A percentile compares a stretch with the other conserved stretches of the same genome.
Evolutionary conservation across 2,113 vertebrate species (phyloP).

Genomic region (Capreolus pygargus): DNA sequence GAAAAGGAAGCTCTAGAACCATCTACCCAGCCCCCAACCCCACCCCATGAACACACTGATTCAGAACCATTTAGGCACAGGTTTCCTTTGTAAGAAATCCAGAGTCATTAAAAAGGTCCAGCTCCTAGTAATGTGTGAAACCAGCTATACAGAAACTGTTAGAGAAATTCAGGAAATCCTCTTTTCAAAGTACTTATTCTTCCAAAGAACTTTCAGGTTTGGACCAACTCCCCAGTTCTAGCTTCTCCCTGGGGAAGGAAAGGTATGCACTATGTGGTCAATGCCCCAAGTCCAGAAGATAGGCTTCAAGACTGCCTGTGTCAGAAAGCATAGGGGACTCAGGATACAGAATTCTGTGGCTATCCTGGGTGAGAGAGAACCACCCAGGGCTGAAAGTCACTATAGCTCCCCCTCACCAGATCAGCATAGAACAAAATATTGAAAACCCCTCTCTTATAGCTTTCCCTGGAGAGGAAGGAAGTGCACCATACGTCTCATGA

Average conservation of each 20-base stretch:
- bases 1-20: not conserved
- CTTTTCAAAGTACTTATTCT: not conserved
- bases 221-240: too few species aligned
- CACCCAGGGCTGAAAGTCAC: not conserved
- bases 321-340: not conserved
- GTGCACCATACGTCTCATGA: rapidly evolving
- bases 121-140: not conserved
- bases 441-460: not conserved
- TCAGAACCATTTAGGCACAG: not conserved
- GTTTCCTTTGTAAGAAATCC: not conserved
- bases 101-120: not conserved
- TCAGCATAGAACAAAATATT: not conserved
- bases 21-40: not conserved
- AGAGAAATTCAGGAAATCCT: not conserved
- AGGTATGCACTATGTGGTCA: too few species aligned
- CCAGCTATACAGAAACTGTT: not conserved
- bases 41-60: not conserved
- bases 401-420: not conserved
- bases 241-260: not conserved
- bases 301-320: not conserved
- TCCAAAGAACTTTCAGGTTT: not conserved
- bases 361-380: not conserved
- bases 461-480: too few species aligned
- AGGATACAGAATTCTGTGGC: not conserved
- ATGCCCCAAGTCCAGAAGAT: not conserved